Conservation (phyloP, 1,140 invertebrate genomes). For the Macrocentrus cingulum region DNA sequence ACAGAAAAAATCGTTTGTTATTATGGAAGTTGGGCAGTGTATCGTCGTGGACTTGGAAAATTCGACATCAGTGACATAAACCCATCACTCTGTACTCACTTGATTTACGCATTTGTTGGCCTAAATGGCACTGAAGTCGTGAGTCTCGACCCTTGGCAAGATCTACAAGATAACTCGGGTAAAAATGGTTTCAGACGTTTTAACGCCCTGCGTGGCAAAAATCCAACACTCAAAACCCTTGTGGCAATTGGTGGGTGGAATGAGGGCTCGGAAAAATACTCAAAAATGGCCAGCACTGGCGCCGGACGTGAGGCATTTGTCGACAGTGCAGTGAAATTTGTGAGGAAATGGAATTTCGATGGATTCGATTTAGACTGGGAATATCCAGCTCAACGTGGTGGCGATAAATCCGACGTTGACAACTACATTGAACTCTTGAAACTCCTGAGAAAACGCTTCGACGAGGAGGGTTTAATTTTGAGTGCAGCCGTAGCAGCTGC, state of each 20-base stretch:
- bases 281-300: slow-evolving; percentile 59
- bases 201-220: slow-evolving; percentile 60
- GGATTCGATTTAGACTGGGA: slow-evolving; percentile 84
- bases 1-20: slow-evolving; percentile 68
- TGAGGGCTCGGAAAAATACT: slow-evolving; percentile 67
- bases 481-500: slow-evolving; percentile 60
- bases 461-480: slow-evolving; percentile 49
- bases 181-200: slow-evolving; percentile 57
- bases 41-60: slow-evolving; percentile 66
- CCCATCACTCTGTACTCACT: slow-evolving; percentile 69
- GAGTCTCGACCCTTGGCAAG: slow-evolving; percentile 65
- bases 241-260: slow-evolving; percentile 78
- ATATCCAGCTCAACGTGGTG: slow-evolving; percentile 71
- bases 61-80: slow-evolving; percentile 70
- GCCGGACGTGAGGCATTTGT: slow-evolving; percentile 63
- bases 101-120: slow-evolving; percentile 72
- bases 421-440: slow-evolving; percentile 58
- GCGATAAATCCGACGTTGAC: slow-evolving; percentile 55
- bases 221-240: slow-evolving; percentile 67
- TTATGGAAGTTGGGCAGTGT: slow-evolving; percentile 74
- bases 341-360: slow-evolving; percentile 71
- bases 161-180: slow-evolving; percentile 57
- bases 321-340: slow-evolving; percentile 62
- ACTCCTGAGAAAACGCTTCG: slow-evolving; percentile 58
- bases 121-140: slow-evolving; percentile 50